Conservation (phyloP, 2,113 vertebrate genomes). For the Trogon surrucura region DNA sequence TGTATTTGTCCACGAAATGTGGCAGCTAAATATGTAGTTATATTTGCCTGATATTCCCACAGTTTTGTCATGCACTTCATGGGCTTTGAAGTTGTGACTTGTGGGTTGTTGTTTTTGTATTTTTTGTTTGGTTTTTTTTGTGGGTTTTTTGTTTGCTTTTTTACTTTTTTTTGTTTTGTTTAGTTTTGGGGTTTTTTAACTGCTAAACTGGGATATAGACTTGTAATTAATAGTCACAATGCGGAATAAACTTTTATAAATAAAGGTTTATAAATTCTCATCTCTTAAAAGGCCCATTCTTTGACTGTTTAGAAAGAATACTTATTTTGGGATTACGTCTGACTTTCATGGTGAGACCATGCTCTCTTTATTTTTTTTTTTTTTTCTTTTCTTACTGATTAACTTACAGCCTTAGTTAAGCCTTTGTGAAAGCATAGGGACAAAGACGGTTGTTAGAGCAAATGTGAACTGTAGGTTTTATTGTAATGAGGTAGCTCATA, state of each 20-base stretch:
- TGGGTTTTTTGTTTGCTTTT: too few relatives aligned
- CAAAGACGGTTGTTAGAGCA: neutral
- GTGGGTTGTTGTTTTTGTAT: neutral
- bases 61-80: neutral
- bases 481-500: neutral
- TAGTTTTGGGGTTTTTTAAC: neutral
- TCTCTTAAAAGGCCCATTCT: neutral
- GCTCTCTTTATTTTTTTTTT: neutral
- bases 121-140: too few relatives aligned
- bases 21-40: neutral
- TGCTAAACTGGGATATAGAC: neutral
- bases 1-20: neutral
- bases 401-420: neutral
- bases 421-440: neutral
- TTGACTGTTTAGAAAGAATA: neutral
- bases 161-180: neutral
- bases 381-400: neutral
- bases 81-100: neutral
- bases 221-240: neutral
- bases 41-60: neutral
- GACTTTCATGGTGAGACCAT: neutral
- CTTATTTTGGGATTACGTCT: neutral
- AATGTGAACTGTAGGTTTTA: neutral
- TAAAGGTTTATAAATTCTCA: neutral
- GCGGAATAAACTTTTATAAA: neutral